Evolutionary conservation across 2,888 invertebrate species (phyloP), one percentile per base, ranked within the genome.

Genomic region (Eubasilissa splendida): DNA sequence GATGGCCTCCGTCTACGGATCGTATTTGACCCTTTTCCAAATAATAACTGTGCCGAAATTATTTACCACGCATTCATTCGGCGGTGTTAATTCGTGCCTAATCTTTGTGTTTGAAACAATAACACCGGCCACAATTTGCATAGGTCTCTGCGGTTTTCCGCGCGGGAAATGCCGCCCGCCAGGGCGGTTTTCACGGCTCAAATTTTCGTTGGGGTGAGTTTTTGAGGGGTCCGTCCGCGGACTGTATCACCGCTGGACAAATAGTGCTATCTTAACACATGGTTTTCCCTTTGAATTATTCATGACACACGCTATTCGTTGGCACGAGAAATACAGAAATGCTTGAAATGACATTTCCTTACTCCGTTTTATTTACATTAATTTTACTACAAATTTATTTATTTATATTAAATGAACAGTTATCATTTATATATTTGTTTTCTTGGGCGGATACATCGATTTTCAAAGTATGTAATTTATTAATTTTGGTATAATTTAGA

Each of bases 31-130:
- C 79, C 79, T 70, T 73, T 52, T 50, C 79, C 79, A 80, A 80
- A 82, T 80, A 80, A 76, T 79, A 82, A 79, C 77, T 74, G 78
- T 70, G 74, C 60, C 71, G 63, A 63, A 80, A 83, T 81, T 80
- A 81, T 81, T 81, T 81, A 74, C 80, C 82, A 66, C 80, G 79
- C 80, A 83, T 84, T 81, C 82, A 83, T 80, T 76, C 83, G 76
- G 70, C 82, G 80, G 84, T 82, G 84, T 83, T 84, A 84, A 84
- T 83, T 83, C 84, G 84, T 84, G 84, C 83, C 83, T 84, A 84
- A 84, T 84, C 84, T 84, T 83, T 77, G 79, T 71, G 82, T 81
- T 81, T 70, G 71, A 75, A 83, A 83, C 82, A 83, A 83, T 83
- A 82, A 81, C 80, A 82, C 81, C 80, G 81, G 52, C 81, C 83